phyloP scores from a whole-genome alignment of 2,797 vertebrate species.

The Micropoecilia bifurca region DNA sequence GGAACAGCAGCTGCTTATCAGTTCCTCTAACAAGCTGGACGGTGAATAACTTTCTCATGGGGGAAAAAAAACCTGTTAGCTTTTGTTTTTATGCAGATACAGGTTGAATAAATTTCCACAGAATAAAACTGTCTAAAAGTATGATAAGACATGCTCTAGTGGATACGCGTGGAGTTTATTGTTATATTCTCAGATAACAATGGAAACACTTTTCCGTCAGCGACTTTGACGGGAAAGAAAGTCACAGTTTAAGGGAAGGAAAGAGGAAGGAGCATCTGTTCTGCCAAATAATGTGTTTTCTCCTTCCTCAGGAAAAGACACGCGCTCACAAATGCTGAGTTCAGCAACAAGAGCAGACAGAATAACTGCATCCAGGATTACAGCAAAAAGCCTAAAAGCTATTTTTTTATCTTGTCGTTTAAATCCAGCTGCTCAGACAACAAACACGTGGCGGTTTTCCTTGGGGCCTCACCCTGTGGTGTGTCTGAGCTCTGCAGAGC shows the following conservation, averaged over 20 bases:
- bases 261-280: conserved; percentile 55
- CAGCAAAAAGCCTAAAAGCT: neutral
- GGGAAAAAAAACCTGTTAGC: neutral
- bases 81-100: neutral
- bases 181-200: neutral
- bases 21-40: neutral
- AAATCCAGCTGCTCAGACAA: neutral
- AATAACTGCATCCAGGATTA: neutral
- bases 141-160: neutral
- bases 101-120: neutral
- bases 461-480: conserved; percentile 58
- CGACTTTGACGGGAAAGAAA: conserved; percentile 37
- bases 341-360: conserved; percentile 8
- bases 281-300: conserved; percentile 38
- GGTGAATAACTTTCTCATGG: neutral
- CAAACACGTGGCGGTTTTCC: conserved; percentile 5
- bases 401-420: neutral
- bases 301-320: conserved; percentile 57
- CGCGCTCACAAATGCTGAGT: conserved; percentile 20
- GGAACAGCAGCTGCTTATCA: conserved; percentile 25
- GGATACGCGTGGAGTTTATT: neutral
- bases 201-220: neutral
- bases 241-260: conserved; percentile 46
- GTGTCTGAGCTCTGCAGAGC: conserved; percentile 37
- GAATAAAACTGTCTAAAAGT: conserved; percentile 2